Evolutionary conservation across 2,113 vertebrate genomes (phyloP), one percentile per base, ranked within the genome.

Genomic region (Poicephalus gulielmi): DNA sequence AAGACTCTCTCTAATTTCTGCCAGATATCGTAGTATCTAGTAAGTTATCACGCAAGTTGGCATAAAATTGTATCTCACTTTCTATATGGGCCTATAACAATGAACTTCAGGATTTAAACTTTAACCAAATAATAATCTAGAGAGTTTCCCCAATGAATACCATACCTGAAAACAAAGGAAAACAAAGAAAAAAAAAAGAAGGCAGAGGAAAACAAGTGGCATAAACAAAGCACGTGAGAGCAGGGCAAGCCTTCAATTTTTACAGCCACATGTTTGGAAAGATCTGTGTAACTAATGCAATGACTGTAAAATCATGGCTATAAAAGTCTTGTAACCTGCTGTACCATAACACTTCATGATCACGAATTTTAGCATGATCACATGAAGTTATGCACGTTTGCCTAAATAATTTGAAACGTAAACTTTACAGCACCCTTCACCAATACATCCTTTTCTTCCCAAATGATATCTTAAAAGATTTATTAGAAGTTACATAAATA

Each of bases 141-240:
- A 67, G 41, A 37, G 39, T 46, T 83, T 68, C 43, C 31, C 81
- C 31, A 66, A 47, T 19, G 5, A 95, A 88, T 39, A 57, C 8
- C 9, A 63, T 49, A 80, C 24, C 66, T 91, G 28, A 69, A 93
- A 90, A 81, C 11, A 92, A 87, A 80, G 31, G 57, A 59, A 59
- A 59, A 59, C 70, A 82, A 86, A 39, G 4, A 17, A 52, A 64
- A n/a, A 85, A 82, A 46, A n/a, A 9, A 47, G 62, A 55, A 63
- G 13, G 43, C 82, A 80, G 52, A 90, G 75, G 90, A 90, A 96
- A 96, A 82, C 53, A 95, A 95, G 50, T 27, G 60, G 76, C 59
- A 63, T 90, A 80, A 96, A 92, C 74, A 97, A 96, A 95, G 41
- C 62, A 91, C 0, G 10, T 62, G 49, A 64, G 41, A 83, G 85